Evolutionary conservation across 1,140 invertebrate genomes (phyloP).

Genomic region (Heliothis virescens): DNA sequence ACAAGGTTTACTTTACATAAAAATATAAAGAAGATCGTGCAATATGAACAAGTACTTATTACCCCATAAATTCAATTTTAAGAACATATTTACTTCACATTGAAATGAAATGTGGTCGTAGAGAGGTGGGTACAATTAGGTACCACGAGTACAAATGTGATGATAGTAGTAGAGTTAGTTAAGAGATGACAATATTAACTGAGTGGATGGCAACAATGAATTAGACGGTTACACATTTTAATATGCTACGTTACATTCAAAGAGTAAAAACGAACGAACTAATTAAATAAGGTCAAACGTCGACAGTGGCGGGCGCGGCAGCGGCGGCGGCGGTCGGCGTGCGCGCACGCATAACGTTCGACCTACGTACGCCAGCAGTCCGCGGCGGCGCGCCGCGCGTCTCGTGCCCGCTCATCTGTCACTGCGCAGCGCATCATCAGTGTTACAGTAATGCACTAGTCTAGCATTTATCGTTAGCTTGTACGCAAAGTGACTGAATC

Average conservation of each 20-base stretch:
- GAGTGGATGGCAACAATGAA: slow-evolving; percentile 79
- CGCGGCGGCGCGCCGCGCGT: slow-evolving; percentile 64
- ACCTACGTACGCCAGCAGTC: slow-evolving; percentile 73
- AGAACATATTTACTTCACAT: neutral
- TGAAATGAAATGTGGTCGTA: slow-evolving; percentile 7
- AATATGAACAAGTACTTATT: neutral
- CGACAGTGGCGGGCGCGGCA: slow-evolving; percentile 66
- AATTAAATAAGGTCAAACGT: slow-evolving; percentile 86
- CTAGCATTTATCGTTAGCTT: slow-evolving; percentile 19
- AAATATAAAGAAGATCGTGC: slow-evolving; percentile 41
- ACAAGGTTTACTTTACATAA: slow-evolving; percentile 53
- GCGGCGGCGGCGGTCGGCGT: slow-evolving; percentile 56
- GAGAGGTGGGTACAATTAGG: neutral
- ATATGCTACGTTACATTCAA: slow-evolving; percentile 79
- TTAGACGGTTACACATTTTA: slow-evolving; percentile 80
- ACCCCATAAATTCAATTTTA: neutral
- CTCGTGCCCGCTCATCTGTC: slow-evolving; percentile 46
- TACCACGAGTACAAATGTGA: neutral
- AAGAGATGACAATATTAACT: slow-evolving; percentile 57
- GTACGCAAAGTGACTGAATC: slow-evolving; percentile 30
- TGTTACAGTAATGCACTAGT: slow-evolving; percentile 28
- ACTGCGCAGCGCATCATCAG: slow-evolving; percentile 29
- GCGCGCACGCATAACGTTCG: slow-evolving; percentile 58
- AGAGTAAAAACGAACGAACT: slow-evolving; percentile 85
- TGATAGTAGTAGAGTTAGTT: slow-evolving; percentile 27